A percentile compares a stretch with the other conserved stretches of the same genome.
Conservation (phyloP, 2,113 vertebrate genomes). For the Xiphophorus hellerii region DNA sequence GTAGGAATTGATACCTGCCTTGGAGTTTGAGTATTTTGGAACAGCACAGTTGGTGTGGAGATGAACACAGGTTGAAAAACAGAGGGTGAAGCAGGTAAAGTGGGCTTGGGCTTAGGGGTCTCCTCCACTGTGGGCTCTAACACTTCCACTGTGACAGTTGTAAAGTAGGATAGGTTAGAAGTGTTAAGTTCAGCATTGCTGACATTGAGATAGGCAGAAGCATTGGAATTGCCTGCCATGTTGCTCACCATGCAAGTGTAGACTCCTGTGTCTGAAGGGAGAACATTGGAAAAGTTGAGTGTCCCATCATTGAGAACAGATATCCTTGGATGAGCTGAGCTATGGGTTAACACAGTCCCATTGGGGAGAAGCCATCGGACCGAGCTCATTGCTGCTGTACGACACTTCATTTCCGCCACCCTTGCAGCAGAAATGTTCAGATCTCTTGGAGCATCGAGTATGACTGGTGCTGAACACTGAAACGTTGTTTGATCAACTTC, state of each 20-base stretch:
- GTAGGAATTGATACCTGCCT: constrained; percentile 87
- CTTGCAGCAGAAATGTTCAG: constrained; percentile 96
- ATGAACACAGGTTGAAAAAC: constrained; percentile 96
- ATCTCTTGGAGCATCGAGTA: constrained; percentile 92
- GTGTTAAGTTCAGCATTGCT: constrained; percentile 97
- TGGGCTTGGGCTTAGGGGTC: constrained; percentile 89
- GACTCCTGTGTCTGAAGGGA: constrained; percentile 89
- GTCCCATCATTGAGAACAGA: constrained; percentile 94
- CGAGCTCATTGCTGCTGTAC: constrained; percentile 93
- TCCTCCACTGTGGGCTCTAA: constrained; percentile 90
- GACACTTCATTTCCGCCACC: constrained; percentile 92
- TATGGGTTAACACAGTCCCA: constrained; percentile 93
- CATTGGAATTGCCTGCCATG: constrained; percentile 96
- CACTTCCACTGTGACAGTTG: constrained; percentile 95
- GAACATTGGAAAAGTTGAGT: constrained; percentile 93
- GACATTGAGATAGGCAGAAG: constrained; percentile 96
- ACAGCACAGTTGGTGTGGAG: constrained; percentile 93
- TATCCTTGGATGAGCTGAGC: constrained; percentile 91
- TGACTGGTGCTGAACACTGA: constrained; percentile 95
- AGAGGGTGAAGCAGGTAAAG: constrained; percentile 89
- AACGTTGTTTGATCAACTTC: constrained; percentile 95
- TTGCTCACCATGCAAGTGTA: constrained; percentile 99
- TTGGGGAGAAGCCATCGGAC: constrained; percentile 96
- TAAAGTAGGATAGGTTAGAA: constrained; percentile 97
- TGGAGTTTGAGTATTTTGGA: constrained; percentile 90